Base-by-base conservation (phyloP, 2,888 invertebrate species). In the Endomychus coccineus region DNA sequence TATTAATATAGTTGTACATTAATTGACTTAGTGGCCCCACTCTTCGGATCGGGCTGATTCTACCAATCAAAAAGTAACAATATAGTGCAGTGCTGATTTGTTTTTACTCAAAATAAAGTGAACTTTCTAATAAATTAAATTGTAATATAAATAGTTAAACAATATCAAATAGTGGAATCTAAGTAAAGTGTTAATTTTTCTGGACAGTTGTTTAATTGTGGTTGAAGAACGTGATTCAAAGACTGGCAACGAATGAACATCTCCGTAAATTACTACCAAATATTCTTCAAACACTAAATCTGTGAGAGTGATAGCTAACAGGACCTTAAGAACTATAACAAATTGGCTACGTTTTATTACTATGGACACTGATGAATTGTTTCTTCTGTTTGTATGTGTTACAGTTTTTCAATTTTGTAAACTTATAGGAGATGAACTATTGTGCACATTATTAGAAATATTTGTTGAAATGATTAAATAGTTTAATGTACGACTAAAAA, bases 41-140 rank as follows among this genome's bases (percentile, higher is more conserved):
- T 62, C 50, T 62, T 64, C 64, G 64, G 62, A 64, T 64, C 61
- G 59, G 55, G 55, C 56, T n/a, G n/a, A n/a, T n/a, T n/a, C n/a
- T n/a, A 55, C 49, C 52, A 56, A 56, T 52, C 46, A 44, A 48
- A 30, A 34, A 43, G 27, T 46, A 45, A 44, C 44, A 43, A 42
- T 48, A 54, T 55, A 59, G 61, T 61, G 61, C 59, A 62, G 62
- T 62, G 62, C 57, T 58, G 52, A 58, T 59, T 57, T 59, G 55
- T 52, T 57, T 53, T 55, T 54, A 52, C 51, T 54, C 53, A 54
- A 45, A 47, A 39, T 43, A 39, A 42, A 43, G 56, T 60, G 59
- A 56, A 61, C 60, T 54, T 55, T 50, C 46, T 52, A 53, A 55
- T 55, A 58, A 60, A 58, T 52, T 54, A 50, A 56, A 56, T 53